Conservation (phyloP, 2,888 invertebrate species). For the Patella ulyssiponensis region DNA sequence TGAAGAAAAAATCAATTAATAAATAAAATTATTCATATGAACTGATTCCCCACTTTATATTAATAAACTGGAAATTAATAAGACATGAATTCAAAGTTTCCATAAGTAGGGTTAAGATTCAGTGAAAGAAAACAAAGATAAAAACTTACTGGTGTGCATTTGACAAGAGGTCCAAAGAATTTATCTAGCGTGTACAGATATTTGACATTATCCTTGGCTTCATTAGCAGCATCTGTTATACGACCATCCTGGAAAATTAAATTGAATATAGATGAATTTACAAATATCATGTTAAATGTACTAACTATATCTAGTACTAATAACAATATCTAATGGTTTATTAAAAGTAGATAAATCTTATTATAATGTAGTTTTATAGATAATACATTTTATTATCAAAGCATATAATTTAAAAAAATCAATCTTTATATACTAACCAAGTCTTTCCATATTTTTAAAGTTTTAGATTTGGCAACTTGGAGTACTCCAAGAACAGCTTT, state of each 20-base stretch:
- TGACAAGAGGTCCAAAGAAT: constrained; percentile 92
- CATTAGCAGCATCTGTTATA: constrained; percentile 94
- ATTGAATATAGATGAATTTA: background rate
- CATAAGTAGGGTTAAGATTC: background rate
- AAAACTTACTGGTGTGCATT: constrained; percentile 87
- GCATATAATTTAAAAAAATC: too few species aligned
- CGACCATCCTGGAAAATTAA: constrained; percentile 79
- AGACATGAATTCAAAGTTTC: background rate
- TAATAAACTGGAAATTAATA: background rate
- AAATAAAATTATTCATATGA: constrained; percentile 1
- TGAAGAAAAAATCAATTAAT: constrained; percentile 61
- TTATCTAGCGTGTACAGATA: constrained; percentile 94
- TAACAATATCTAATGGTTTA: too few species aligned
- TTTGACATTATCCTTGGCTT: constrained; percentile 95
- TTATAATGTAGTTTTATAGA: too few species aligned
- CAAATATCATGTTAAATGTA: too few species aligned
- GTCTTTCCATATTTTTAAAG: constrained; percentile 69
- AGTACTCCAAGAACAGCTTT: constrained; percentile 71
- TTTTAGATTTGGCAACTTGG: constrained; percentile 71
- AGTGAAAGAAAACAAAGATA: background rate
- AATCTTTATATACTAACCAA: constrained; percentile 54
- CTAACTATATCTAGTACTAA: too few species aligned
- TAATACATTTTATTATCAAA: too few species aligned
- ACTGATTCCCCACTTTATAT: background rate
- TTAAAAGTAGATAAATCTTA: too few species aligned